Conservation (phyloP, 2,888 invertebrate species). For the Parascotia fuliginaria region DNA sequence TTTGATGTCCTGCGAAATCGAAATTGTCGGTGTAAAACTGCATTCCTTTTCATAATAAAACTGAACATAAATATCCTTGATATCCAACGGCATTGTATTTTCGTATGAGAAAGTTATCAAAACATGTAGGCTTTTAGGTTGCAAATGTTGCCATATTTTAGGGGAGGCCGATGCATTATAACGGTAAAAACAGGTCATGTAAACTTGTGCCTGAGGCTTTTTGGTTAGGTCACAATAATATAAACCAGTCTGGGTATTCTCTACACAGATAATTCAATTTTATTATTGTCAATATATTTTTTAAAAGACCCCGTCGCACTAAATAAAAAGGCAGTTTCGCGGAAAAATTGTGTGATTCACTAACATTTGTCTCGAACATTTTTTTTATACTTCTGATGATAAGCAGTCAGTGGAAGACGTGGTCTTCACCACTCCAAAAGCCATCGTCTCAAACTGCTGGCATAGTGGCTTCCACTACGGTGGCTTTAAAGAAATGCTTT, state of each 20-base stretch:
- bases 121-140: conserved; percentile 75
- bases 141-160: conserved; percentile 64
- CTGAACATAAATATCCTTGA: conserved; percentile 43
- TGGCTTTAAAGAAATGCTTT: too few relatives aligned
- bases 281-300: conserved; percentile 36
- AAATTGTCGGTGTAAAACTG: conserved; percentile 28
- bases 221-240: conserved; percentile 44
- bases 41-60: conserved; percentile 32
- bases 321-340: too few relatives aligned
- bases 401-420: too few relatives aligned
- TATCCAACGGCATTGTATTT: conserved; percentile 41
- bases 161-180: conserved; percentile 62
- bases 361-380: too few relatives aligned
- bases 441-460: too few relatives aligned
- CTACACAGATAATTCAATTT: conserved; percentile 48
- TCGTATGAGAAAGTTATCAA: conserved; percentile 68
- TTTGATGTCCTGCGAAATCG: conserved; percentile 29
- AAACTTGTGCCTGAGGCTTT: conserved; percentile 42
- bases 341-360: too few relatives aligned
- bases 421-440: too few relatives aligned
- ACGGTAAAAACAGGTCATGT: conserved; percentile 65
- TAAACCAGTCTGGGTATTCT: conserved; percentile 45
- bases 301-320: too few relatives aligned
- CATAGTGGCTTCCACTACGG: too few relatives aligned
- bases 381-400: too few relatives aligned